Percentiles rank a stretch among this genome's conserved stretches.
phyloP scores from a whole-genome alignment of 1,140 invertebrate genomes.

The Halesus radiatus region DNA sequence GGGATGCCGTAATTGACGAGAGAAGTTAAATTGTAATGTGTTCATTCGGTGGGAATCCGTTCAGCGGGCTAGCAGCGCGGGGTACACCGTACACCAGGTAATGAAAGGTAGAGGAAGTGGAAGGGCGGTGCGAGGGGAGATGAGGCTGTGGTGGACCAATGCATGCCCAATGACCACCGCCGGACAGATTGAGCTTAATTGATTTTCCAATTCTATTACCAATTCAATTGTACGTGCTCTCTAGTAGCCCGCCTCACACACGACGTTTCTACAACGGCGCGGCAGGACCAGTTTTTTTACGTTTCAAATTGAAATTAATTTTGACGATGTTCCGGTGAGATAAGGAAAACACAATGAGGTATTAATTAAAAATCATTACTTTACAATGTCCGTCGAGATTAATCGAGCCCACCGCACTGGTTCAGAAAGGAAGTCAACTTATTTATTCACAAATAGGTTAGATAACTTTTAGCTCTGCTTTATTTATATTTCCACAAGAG shows the following conservation, averaged over 20 bases:
- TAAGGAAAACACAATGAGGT: conserved; percentile 27
- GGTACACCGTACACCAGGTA: too few species aligned
- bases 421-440: neutral
- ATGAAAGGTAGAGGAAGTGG: neutral
- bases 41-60: conserved; percentile 5
- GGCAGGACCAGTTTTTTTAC: conserved; percentile 13
- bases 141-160: neutral
- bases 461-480: neutral
- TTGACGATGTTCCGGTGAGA: conserved; percentile 23
- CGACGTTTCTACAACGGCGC: neutral
- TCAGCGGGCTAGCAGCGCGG: neutral
- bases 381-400: neutral
- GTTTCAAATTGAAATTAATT: conserved; percentile 28
- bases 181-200: conserved; percentile 41
- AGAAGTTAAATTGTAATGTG: conserved; percentile 9
- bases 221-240: conserved; percentile 34
- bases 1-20: neutral
- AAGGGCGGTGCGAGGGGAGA: neutral
- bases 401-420: neutral
- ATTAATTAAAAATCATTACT: conserved; percentile 26
- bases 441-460: neutral
- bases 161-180: neutral
- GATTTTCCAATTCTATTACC: conserved; percentile 45
- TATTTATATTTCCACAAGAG: neutral
- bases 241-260: conserved; percentile 20